Conservation (phyloP, 2,113 vertebrate species). For the Scopus umbretta region DNA sequence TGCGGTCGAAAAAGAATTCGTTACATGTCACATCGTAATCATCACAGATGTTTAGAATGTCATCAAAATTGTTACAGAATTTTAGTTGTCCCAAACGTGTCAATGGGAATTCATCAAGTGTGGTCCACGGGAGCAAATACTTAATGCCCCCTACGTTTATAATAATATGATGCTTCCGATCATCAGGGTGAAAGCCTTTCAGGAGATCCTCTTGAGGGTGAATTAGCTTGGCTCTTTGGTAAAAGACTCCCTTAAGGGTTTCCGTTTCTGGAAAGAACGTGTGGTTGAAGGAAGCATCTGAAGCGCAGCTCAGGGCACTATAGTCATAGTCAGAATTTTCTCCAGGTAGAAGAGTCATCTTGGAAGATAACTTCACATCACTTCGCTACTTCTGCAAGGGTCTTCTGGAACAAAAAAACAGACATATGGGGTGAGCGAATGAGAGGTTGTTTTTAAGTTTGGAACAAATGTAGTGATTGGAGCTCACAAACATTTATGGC, state of each 20-base stretch:
- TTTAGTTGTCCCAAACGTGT: slow-evolving; percentile 90
- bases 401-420: slow-evolving; percentile 38
- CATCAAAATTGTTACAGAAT: slow-evolving; percentile 91
- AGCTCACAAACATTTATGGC: neutral
- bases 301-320: slow-evolving; percentile 92
- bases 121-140: slow-evolving; percentile 95
- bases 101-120: slow-evolving; percentile 92
- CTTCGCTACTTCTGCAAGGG: slow-evolving; percentile 45
- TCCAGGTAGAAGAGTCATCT: slow-evolving; percentile 93
- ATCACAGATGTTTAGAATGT: slow-evolving; percentile 93
- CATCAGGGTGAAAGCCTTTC: slow-evolving; percentile 62
- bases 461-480: neutral
- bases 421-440: neutral
- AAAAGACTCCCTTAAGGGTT: slow-evolving; percentile 87
- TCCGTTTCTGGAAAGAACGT: slow-evolving; percentile 82
- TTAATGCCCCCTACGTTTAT: slow-evolving; percentile 96
- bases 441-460: neutral
- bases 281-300: slow-evolving; percentile 83
- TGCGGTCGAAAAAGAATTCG: slow-evolving; percentile 98
- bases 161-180: slow-evolving; percentile 85
- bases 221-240: slow-evolving; percentile 85
- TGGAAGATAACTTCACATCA: slow-evolving; percentile 81
- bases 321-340: slow-evolving; percentile 98
- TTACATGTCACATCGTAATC: slow-evolving; percentile 93
- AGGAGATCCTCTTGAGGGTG: slow-evolving; percentile 60